Evolutionary conservation across 2,888 invertebrate species (phyloP), one percentile per base, ranked within the genome.

Genomic region (Eilema sororculum): DNA sequence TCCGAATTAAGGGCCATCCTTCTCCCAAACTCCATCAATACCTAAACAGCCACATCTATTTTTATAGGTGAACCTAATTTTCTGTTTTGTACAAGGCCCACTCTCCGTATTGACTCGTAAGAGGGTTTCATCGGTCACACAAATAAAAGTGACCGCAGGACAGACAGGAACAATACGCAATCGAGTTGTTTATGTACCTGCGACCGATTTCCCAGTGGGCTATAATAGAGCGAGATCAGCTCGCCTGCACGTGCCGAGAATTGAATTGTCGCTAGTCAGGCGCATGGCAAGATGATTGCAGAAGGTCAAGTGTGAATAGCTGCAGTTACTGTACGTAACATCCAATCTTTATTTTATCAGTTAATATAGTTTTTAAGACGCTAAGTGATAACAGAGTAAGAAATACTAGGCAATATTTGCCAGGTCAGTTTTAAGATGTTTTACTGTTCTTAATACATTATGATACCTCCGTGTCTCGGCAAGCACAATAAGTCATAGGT

Each of bases 131-230:
- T 30, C 62, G 63, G 24, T 63, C 13, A 59, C 20, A 58, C 41
- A 57, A 66, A 74, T 65, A 69, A 75, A 77, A 69, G 52, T 73
- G 71, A 72, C 73, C 71, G 61, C 68, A 37, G 46, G 58, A 65
- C 70, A 37, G 56, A 57, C 60, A 68, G 65, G 58, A 72, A 78
- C 81, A 84, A 82, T 78, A 77, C 72, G 62, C 79, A 72, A 84
- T 81, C 72, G 81, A 75, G 75, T 81, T 84, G 82, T 82, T 84
- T 81, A 82, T 81, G 70, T 79, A 81, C 84, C 78, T 78, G 74
- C 73, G 68, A 82, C 73, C 81, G 80, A 85, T 84, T 83, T 84
- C 84, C 84, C 81, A 71, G 69, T 72, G 81, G 78, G 69, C 78
- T 60, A 78, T 82, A 85, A 79, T 79, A 73, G 79, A 78, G 76